Conservation (phyloP, 2,797 vertebrate species). For the Cichlasoma orientale region DNA sequence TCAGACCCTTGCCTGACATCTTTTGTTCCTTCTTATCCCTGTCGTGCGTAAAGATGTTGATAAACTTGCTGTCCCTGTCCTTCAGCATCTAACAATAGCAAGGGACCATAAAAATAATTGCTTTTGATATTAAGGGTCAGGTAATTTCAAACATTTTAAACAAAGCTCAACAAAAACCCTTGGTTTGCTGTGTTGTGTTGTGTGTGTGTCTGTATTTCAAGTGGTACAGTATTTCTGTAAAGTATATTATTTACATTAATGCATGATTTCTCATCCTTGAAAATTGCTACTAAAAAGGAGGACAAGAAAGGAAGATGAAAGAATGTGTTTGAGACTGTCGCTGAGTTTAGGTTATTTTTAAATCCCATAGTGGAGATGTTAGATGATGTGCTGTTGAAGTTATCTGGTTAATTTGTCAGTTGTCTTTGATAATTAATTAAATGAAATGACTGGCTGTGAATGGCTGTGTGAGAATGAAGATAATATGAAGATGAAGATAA, state of each 20-base stretch:
- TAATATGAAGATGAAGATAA: background rate
- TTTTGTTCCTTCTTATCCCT: no score
- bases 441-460: background rate
- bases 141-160: no score
- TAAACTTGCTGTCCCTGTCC: no score
- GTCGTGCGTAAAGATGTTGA: no score
- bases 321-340: background rate
- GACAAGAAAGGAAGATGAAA: background rate
- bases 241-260: background rate
- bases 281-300: background rate
- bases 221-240: background rate
- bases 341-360: background rate
- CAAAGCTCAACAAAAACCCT: no score
- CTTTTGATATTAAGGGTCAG: no score
- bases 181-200: no score
- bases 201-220: background rate
- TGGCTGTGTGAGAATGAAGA: no score
- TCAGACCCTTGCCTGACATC: no score
- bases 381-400: background rate
- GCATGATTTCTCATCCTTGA: background rate
- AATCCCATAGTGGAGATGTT: background rate
- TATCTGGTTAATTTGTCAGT: background rate
- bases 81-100: no score
- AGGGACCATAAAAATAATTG: no score
- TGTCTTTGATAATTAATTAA: background rate